phyloP scores from a whole-genome alignment of 2,888 invertebrate genomes.

The Melitaea athalia region DNA sequence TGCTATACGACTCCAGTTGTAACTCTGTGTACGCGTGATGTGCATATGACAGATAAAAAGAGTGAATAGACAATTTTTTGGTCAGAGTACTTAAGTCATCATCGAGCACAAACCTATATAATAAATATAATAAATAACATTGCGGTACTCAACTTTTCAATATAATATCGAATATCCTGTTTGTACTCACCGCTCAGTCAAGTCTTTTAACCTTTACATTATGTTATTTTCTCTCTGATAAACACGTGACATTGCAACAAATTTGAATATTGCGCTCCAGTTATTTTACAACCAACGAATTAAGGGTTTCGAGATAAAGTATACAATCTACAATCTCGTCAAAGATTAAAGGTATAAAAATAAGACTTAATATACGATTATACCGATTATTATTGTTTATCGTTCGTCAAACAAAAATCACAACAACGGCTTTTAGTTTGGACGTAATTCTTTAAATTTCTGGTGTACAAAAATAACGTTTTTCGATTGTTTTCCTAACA shows the following conservation, averaged over 20 bases:
- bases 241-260: conserved; percentile 23
- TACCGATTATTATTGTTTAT: not conserved
- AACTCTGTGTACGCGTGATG: too few species aligned
- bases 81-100: too few species aligned
- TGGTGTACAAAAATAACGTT: too few species aligned
- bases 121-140: not conserved
- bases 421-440: not conserved
- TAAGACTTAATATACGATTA: conserved; percentile 19
- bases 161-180: conserved; percentile 14
- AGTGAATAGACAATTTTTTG: too few species aligned
- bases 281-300: conserved; percentile 18
- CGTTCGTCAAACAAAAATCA: not conserved
- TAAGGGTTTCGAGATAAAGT: conserved; percentile 26
- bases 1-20: too few species aligned
- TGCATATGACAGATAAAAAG: too few species aligned
- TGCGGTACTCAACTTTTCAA: conserved; percentile 1
- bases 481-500: too few species aligned
- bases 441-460: too few species aligned
- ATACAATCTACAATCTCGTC: conserved; percentile 14
- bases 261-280: conserved; percentile 22
- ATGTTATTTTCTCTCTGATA: conserved; percentile 25
- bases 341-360: conserved; percentile 22
- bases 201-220: conserved; percentile 20
- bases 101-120: too few species aligned
- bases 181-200: conserved; percentile 18